A percentile compares a stretch with the other conserved stretches of the same genome.
Evolutionary conservation across 2,888 invertebrate species (phyloP).

Genomic region (Tanytarsus gracilentus): DNA sequence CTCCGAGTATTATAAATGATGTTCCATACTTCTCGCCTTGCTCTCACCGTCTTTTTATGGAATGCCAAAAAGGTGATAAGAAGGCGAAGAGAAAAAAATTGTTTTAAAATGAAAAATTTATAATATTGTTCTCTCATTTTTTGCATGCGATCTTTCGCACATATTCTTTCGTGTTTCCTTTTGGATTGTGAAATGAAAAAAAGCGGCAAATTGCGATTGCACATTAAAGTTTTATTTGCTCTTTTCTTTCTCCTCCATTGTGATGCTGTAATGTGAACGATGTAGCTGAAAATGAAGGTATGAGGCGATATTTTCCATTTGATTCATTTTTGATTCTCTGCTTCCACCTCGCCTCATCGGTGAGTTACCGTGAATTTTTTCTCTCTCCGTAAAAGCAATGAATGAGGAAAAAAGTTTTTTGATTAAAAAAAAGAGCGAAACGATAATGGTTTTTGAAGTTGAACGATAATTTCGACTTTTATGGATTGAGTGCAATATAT

Average conservation of each 20-base stretch:
- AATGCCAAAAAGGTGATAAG: not conserved
- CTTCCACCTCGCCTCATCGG: not conserved
- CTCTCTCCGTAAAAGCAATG: not conserved
- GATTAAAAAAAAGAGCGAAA: conserved; percentile 14
- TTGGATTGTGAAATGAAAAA: not conserved
- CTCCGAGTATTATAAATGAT: too few species aligned
- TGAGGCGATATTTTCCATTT: not conserved
- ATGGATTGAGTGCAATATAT: conserved; percentile 12
- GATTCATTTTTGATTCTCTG: conserved; percentile 3
- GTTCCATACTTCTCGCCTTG: too few species aligned
- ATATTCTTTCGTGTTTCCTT: not conserved
- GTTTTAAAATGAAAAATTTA: conserved; percentile 12
- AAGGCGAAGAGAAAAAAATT: not conserved
- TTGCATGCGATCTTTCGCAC: not conserved
- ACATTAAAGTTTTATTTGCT: conserved; percentile 11
- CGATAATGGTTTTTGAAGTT: conserved; percentile 15
- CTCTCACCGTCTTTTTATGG: too few species aligned
- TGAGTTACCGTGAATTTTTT: not conserved
- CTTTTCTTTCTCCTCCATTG: not conserved
- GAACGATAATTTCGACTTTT: conserved; percentile 10
- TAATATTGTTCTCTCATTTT: conserved; percentile 5
- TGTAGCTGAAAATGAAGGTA: too few species aligned
- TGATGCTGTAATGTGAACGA: not conserved
- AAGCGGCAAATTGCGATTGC: conserved; percentile 11
- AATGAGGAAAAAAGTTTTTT: not conserved